These are phyloP conservation scores for Apotomis turbidana DNA, from an alignment of 2,888 invertebrate species.

Conservation along the genomic window DNA sequence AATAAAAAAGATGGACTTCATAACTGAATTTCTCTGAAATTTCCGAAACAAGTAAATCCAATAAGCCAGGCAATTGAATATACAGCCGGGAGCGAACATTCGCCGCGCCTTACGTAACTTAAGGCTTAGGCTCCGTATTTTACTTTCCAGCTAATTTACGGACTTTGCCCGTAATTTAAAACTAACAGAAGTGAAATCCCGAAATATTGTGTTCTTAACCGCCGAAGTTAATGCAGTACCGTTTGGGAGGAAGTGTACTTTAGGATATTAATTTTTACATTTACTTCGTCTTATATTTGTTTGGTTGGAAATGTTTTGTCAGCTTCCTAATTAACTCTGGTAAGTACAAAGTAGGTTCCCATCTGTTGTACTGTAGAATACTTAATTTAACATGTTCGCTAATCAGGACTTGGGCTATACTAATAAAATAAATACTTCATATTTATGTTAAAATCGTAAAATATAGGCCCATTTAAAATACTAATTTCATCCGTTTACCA, in stretches of 20 bases:
- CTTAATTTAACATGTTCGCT: no score
- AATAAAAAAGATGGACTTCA: neutral
- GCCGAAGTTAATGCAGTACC: slow-evolving; percentile 2
- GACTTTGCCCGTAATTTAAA: neutral
- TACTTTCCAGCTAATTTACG: slow-evolving; percentile 11
- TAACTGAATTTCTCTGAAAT: slow-evolving; percentile 6
- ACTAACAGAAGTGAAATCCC: neutral
- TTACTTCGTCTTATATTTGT: neutral
- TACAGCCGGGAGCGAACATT: slow-evolving; percentile 62
- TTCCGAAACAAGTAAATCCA: slow-evolving; percentile 46
- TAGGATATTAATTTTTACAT: neutral
- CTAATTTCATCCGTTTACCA: no score
- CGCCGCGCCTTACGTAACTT: slow-evolving; percentile 68
- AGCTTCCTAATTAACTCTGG: no score
- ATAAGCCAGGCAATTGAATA: slow-evolving; percentile 55
- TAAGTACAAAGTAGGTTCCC: no score
- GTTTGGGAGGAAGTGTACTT: slow-evolving; percentile 20
- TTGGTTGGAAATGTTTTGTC: no score
- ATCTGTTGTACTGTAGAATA: no score
- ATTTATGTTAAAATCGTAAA: no score
- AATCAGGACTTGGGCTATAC: no score
- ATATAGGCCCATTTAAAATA: no score
- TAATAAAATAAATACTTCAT: no score
- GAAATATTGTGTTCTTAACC: slow-evolving; percentile 4
- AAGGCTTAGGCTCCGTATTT: slow-evolving; percentile 38